These are phyloP conservation scores for Zalophus californianus DNA, from an alignment of 2,797 vertebrate genomes.

Conservation along the genomic window DNA sequence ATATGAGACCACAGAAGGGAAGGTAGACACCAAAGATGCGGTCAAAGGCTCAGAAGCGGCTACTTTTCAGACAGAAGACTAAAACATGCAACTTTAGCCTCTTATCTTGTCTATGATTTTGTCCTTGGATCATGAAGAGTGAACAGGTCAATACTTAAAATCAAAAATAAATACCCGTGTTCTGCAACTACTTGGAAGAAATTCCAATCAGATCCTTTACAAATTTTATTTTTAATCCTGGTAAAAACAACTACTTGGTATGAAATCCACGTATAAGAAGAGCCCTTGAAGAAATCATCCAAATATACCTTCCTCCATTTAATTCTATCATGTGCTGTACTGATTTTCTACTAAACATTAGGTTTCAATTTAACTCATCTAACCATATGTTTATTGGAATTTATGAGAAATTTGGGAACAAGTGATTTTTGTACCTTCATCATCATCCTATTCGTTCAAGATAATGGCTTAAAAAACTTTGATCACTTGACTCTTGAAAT, in stretches of 20 bases:
- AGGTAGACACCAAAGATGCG: neutral
- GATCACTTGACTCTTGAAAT: conserved; percentile 7
- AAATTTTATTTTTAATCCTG: conserved; percentile 59
- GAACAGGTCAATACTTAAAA: conserved; percentile 10
- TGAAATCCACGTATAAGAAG: conserved; percentile 43
- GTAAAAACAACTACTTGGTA: neutral
- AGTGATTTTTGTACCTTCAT: conserved; percentile 21
- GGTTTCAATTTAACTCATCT: neutral
- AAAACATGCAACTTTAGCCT: neutral
- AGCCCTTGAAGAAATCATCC: neutral
- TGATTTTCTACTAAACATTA: conserved; percentile 7
- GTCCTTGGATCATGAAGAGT: neutral
- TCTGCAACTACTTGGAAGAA: conserved; percentile 12
- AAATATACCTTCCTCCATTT: conserved; percentile 41
- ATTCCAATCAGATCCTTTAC: conserved; percentile 22
- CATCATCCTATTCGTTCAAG: neutral
- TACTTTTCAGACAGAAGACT: neutral
- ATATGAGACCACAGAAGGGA: neutral
- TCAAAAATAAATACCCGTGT: conserved; percentile 21
- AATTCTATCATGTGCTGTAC: neutral
- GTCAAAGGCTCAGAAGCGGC: neutral
- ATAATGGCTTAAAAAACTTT: conserved; percentile 15
- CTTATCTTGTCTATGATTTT: neutral
- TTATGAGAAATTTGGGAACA: neutral
- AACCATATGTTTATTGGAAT: neutral